Evolutionary conservation across 2,113 vertebrate species (phyloP), one percentile per base, ranked within the genome.

Genomic region (Tyto alba): DNA sequence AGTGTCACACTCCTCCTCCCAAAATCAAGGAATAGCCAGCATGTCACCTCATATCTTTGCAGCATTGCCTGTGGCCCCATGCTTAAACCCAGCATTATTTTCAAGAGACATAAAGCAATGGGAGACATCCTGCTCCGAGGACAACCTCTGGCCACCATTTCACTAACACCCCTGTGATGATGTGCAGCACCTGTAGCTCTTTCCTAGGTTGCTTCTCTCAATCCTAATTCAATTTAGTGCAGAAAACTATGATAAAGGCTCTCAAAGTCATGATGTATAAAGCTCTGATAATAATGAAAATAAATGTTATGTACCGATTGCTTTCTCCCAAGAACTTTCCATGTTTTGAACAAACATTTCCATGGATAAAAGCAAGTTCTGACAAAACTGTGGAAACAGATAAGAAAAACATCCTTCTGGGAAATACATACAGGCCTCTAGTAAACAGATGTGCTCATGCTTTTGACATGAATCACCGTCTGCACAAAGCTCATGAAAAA

Each of bases 401-500:
- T 6, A 47, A 10, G 76, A 41, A 63, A 66, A 81, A 78, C 18
- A 56, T 52, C 71, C 74, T 89, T 55, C 81, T 94, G 38, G 45
- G 45, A 91, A 89, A 30, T 14, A 40, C 77, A 60, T 2, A 20
- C 18, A 69, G 34, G 41, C 13, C 50, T 47, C 4, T 13, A 60
- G 87, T 60, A 69, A 91, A 85, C 41, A 78, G 80, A 75, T 76
- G 56, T 64, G 62, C 73, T 92, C 60, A 32, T 78, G 74, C 68
- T 94, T 87, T 72, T 87, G 94, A 87, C 77, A 26, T 32, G 86
- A 91, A 75, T 90, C 67, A 76, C 62, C 67, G 57, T 83, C 53
- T 38, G 73, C 76, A 92, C 55, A 81, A 80, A 74, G 64, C 56
- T 94, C 77, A 71, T 79, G 88, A 93, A 95, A 97, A 96, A 87